Evolutionary conservation across 1,140 invertebrate genomes (phyloP).

Genomic region (Dinoponera quadriceps): DNA sequence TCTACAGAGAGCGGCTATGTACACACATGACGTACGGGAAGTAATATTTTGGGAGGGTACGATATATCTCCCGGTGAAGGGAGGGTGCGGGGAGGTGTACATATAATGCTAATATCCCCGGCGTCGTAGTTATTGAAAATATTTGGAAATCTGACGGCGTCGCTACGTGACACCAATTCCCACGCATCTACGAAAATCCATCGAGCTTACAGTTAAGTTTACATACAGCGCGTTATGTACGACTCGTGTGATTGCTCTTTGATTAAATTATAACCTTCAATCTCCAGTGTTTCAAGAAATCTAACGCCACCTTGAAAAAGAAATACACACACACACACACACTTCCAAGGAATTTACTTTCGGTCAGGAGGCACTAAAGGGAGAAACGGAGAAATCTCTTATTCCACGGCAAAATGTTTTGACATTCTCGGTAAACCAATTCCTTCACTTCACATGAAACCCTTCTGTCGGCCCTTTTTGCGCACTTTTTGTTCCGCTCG

Average conservation of each 20-base stretch:
- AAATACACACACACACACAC: no score
- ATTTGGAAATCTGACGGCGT: constrained; percentile 69
- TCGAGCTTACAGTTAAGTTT: neutral
- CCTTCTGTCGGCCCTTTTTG: constrained; percentile 74
- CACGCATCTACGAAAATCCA: neutral
- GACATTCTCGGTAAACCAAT: constrained; percentile 59
- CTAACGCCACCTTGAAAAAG: no score
- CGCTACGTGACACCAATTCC: constrained; percentile 46
- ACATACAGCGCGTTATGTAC: no score
- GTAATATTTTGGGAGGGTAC: constrained; percentile 76
- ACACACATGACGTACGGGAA: constrained; percentile 73
- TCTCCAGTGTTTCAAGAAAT: no score
- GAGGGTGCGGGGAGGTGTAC: constrained; percentile 52
- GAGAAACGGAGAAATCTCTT: no score
- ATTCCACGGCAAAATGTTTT: constrained; percentile 58
- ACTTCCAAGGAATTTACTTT: no score
- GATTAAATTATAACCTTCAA: no score
- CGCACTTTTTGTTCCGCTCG: neutral
- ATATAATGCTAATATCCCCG: constrained; percentile 68
- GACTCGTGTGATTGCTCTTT: no score
- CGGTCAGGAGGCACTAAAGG: no score
- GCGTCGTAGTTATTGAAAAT: constrained; percentile 74
- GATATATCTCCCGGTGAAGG: constrained; percentile 72
- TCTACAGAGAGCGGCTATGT: constrained; percentile 56
- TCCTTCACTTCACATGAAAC: constrained; percentile 51